Evolutionary conservation across 2,113 vertebrate genomes (phyloP).

Genomic region (Gallinago paraguaiae): DNA sequence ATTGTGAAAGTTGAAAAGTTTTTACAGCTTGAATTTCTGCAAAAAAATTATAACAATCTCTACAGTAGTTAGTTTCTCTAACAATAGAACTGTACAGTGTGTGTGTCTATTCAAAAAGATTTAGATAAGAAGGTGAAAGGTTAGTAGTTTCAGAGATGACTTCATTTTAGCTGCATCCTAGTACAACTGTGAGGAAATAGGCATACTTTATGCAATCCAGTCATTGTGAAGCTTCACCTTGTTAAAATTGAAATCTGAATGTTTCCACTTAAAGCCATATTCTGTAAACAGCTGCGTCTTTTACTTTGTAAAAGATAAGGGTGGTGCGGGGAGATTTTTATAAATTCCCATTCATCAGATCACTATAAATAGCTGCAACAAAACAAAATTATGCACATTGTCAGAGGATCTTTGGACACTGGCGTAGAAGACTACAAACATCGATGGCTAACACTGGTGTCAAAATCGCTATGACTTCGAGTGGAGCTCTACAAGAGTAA

Average conservation of each 20-base stretch:
- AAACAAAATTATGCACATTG: constrained; percentile 63
- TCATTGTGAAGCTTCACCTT: constrained; percentile 76
- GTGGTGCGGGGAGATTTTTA: neutral
- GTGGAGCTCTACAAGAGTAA: constrained; percentile 64
- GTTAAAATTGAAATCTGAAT: constrained; percentile 70
- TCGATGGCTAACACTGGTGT: constrained; percentile 67
- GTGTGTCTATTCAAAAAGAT: constrained; percentile 91
- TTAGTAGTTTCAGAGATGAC: constrained; percentile 85
- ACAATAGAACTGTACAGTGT: constrained; percentile 98
- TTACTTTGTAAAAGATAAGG: constrained; percentile 65
- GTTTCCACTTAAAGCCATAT: constrained; percentile 84
- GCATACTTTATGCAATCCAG: constrained; percentile 72
- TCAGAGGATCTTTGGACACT: constrained; percentile 79
- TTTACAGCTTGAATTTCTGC: constrained; percentile 98
- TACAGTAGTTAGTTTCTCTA: constrained; percentile 96
- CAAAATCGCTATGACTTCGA: constrained; percentile 41
- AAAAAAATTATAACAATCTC: constrained; percentile 99
- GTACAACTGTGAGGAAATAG: constrained; percentile 75
- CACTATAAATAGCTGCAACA: constrained; percentile 69
- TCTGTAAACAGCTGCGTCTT: constrained; percentile 77
- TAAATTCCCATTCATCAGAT: constrained; percentile 61
- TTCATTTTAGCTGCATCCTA: constrained; percentile 78
- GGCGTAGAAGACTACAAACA: constrained; percentile 58
- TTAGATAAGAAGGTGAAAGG: constrained; percentile 87
- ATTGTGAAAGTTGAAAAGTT: constrained; percentile 99